Evolutionary conservation across 2,888 invertebrate genomes (phyloP).

Genomic region (Nasonia oneida): DNA sequence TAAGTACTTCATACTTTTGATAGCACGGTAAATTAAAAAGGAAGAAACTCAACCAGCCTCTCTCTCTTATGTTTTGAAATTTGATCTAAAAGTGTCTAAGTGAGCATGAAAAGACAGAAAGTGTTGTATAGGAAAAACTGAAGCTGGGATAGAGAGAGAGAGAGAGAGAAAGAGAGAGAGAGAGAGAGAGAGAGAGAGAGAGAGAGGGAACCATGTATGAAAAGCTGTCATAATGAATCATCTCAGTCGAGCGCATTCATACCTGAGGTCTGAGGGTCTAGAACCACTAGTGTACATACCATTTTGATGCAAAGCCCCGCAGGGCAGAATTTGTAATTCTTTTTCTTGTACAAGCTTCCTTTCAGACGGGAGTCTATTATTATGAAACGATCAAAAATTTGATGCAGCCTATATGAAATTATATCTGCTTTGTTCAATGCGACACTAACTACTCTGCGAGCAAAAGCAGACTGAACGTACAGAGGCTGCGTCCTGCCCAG

Average conservation of each 20-base stretch:
- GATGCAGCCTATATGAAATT: constrained; percentile 51
- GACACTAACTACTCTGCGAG: constrained; percentile 73
- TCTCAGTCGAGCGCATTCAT: constrained; percentile 72
- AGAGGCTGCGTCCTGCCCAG: constrained; percentile 77
- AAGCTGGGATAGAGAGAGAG: constrained; percentile 58
- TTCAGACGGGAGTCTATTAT: constrained; percentile 56
- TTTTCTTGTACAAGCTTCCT: constrained; percentile 45
- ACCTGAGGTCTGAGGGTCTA: constrained; percentile 70
- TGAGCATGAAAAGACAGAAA: constrained; percentile 55
- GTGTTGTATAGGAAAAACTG: constrained; percentile 52
- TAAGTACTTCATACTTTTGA: constrained; percentile 15
- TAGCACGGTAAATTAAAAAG: constrained; percentile 48
- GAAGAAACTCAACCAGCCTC: constrained; percentile 38
- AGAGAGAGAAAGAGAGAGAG: constrained; percentile 37
- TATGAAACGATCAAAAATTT: constrained; percentile 51
- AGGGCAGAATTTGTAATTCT: constrained; percentile 56
- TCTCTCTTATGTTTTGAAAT: constrained; percentile 62
- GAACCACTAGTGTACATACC: constrained; percentile 72
- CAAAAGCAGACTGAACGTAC: constrained; percentile 75
- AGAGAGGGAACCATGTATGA: constrained; percentile 68
- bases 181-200: constrained; percentile 65
- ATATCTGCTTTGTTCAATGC: constrained; percentile 59
- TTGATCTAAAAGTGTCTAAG: constrained; percentile 56
- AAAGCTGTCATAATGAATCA: constrained; percentile 78
- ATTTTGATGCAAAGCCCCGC: constrained; percentile 69